phyloP scores from a whole-genome alignment of 2,113 vertebrate genomes.

The Laticauda colubrina region DNA sequence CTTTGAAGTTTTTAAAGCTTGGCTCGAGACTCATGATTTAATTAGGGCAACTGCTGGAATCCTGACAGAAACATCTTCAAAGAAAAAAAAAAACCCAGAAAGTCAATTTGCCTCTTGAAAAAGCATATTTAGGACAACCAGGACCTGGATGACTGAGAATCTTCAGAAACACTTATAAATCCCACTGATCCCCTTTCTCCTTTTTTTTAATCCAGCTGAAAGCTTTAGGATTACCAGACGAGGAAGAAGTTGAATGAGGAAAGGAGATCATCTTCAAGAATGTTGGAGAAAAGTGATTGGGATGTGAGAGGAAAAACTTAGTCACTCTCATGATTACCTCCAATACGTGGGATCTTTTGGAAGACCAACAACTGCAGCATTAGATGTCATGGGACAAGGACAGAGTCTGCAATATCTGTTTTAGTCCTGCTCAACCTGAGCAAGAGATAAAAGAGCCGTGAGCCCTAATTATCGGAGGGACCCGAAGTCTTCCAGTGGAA shows the following conservation, averaged over 20 bases:
- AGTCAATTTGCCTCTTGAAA: too few species aligned
- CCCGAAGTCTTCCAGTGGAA: background rate
- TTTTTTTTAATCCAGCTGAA: conserved; percentile 52
- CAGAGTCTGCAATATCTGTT: background rate
- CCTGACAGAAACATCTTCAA: too few species aligned
- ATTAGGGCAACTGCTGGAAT: too few species aligned
- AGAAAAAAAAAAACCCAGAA: too few species aligned
- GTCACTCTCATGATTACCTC: background rate
- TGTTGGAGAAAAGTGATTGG: background rate
- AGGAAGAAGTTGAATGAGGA: conserved; percentile 66
- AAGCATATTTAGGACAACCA: too few species aligned
- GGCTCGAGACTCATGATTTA: too few species aligned
- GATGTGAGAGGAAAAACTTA: background rate
- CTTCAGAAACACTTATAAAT: background rate
- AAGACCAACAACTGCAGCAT: background rate
- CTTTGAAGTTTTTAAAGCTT: too few species aligned
- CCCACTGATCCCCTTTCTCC: conserved; percentile 36
- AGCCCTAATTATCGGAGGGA: background rate
- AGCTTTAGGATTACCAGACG: conserved; percentile 45
- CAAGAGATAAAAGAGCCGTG: background rate
- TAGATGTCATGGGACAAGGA: too few species aligned
- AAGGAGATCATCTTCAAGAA: background rate
- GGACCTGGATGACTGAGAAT: too few species aligned
- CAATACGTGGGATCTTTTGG: background rate
- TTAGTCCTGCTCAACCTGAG: background rate